These are phyloP conservation scores for Tricholauxania praeusta DNA, from an alignment of 2,888 invertebrate species.

Conservation along the genomic window DNA sequence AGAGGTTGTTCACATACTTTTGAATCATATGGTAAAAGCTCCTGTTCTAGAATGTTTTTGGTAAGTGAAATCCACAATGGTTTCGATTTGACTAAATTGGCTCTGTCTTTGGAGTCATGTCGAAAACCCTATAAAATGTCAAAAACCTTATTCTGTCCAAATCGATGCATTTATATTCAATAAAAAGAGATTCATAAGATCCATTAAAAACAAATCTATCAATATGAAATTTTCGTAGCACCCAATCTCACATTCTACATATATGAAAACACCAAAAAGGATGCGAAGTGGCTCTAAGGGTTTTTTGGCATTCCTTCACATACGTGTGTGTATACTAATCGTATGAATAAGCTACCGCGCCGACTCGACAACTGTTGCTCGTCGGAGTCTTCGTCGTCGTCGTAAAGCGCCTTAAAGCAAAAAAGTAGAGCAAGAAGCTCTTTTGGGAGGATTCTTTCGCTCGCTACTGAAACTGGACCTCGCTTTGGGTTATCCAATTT, in stretches of 20 bases:
- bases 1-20: too few relatives aligned
- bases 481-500: slow-evolving; percentile 24
- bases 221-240: too few relatives aligned
- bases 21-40: too few relatives aligned
- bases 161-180: too few relatives aligned
- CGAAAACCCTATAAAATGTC: too few relatives aligned
- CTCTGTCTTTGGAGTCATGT: too few relatives aligned
- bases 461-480: slow-evolving; percentile 35
- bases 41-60: too few relatives aligned
- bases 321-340: background rate
- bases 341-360: background rate
- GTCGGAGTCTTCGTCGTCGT: background rate
- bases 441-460: slow-evolving; percentile 31
- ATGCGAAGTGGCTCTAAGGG: slow-evolving; percentile 28
- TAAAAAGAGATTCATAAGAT: too few relatives aligned
- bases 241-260: slow-evolving; percentile 19
- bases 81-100: too few relatives aligned
- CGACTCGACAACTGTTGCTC: background rate
- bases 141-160: too few relatives aligned
- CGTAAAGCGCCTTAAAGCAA: slow-evolving; percentile 5
- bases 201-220: too few relatives aligned
- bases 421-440: slow-evolving; percentile 20
- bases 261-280: background rate
- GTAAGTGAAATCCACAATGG: too few relatives aligned
- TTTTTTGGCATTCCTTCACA: slow-evolving; percentile 22